These are phyloP conservation scores for Camponotus vicinus DNA, from an alignment of 1,140 invertebrate species.

Conservation along the genomic window DNA sequence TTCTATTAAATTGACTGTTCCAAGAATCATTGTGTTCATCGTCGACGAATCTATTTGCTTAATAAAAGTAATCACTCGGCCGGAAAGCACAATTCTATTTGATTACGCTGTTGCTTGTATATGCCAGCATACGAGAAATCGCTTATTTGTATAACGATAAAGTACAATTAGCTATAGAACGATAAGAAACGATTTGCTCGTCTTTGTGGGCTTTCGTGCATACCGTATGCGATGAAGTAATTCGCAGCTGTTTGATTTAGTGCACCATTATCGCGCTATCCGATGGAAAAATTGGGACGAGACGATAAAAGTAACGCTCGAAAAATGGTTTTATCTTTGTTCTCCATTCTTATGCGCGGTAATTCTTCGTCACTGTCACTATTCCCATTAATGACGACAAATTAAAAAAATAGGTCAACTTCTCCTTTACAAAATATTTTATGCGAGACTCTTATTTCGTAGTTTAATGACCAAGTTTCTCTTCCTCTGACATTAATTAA, in stretches of 20 bases:
- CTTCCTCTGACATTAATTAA: background rate
- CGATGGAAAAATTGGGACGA: slow-evolving; percentile 49
- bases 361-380: background rate
- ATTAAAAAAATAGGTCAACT: background rate
- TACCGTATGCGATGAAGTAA: slow-evolving; percentile 33
- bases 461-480: background rate
- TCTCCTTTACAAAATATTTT: slow-evolving; percentile 8
- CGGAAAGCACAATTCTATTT: slow-evolving; percentile 6
- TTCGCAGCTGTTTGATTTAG: slow-evolving; percentile 53
- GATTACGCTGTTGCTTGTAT: background rate
- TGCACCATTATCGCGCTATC: slow-evolving; percentile 51
- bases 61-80: background rate
- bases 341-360: background rate
- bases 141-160: slow-evolving; percentile 41
- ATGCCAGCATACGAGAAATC: background rate
- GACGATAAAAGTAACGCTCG: slow-evolving; percentile 61
- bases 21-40: background rate
- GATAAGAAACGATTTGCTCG: slow-evolving; percentile 48
- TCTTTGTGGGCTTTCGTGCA: slow-evolving; percentile 52
- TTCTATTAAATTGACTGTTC: background rate
- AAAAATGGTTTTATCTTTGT: background rate
- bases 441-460: background rate
- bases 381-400: background rate
- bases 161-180: slow-evolving; percentile 30
- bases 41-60: slow-evolving; percentile 4